Conservation (phyloP, 2,888 invertebrate species). For the Dryobotodes eremita region DNA sequence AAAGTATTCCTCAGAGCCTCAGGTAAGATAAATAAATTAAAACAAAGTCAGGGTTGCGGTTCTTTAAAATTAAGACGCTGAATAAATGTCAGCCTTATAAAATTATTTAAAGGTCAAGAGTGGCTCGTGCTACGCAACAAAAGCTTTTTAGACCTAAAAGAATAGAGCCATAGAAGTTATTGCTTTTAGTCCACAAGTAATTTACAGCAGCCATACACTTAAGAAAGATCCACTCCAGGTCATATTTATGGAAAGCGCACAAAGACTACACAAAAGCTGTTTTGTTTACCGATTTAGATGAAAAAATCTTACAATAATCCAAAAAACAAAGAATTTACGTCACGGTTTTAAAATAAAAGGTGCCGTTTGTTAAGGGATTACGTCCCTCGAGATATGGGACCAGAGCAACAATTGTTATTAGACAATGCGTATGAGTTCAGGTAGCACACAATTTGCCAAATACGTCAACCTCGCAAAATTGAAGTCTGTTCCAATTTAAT, state of each 20-base stretch:
- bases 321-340: slow-evolving; percentile 83
- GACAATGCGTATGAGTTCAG: slow-evolving; percentile 85
- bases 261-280: slow-evolving; percentile 72
- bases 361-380: slow-evolving; percentile 86
- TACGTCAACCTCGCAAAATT: slow-evolving; percentile 62
- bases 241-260: slow-evolving; percentile 56
- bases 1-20: not conserved
- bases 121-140: slow-evolving; percentile 72
- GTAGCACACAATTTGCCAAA: slow-evolving; percentile 81
- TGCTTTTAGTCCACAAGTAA: slow-evolving; percentile 70
- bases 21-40: not conserved
- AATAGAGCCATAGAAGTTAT: slow-evolving; percentile 53
- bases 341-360: slow-evolving; percentile 86
- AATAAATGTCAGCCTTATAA: too few species aligned
- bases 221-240: slow-evolving; percentile 68
- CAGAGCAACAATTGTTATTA: slow-evolving; percentile 82
- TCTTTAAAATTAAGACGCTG: not conserved
- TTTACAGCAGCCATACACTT: slow-evolving; percentile 72
- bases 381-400: slow-evolving; percentile 77
- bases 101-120: slow-evolving; percentile 47
- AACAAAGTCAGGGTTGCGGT: not conserved
- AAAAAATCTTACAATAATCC: slow-evolving; percentile 72
- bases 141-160: slow-evolving; percentile 39
- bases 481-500: slow-evolving; percentile 55
- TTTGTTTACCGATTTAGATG: slow-evolving; percentile 71